phyloP scores from a whole-genome alignment of 2,113 vertebrate species.

The Apteryx mantelli region DNA sequence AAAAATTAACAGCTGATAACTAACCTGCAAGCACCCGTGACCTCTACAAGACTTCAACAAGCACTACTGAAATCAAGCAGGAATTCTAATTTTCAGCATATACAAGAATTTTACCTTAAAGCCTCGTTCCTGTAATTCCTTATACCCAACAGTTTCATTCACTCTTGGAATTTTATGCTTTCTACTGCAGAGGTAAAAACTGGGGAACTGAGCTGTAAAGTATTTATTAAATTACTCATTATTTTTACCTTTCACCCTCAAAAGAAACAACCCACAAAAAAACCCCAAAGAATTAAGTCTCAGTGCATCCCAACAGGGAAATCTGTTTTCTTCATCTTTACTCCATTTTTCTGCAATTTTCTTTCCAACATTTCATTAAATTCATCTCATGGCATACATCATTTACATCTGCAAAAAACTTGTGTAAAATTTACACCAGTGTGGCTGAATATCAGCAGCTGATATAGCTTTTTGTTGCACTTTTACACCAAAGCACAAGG shows the following conservation, averaged over 20 bases:
- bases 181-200: background rate
- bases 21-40: background rate
- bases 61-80: background rate
- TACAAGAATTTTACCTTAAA: background rate
- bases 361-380: background rate
- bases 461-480: background rate
- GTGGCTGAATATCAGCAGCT: background rate
- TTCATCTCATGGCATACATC: background rate
- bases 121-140: background rate
- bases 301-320: background rate
- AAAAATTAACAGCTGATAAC: background rate
- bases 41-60: background rate
- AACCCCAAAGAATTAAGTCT: background rate
- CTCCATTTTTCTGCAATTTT: background rate
- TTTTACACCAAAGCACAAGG: background rate
- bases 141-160: background rate
- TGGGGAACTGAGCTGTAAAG: background rate
- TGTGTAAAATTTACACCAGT: background rate
- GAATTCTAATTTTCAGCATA: background rate
- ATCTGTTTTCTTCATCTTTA: background rate
- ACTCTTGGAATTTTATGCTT: background rate
- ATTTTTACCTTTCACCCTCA: constrained; percentile 17
- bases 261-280: background rate
- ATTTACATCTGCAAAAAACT: background rate
- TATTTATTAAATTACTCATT: background rate